Evolutionary conservation across 1,140 invertebrate genomes (phyloP).

Genomic region (Ditylenchus dipsaci): DNA sequence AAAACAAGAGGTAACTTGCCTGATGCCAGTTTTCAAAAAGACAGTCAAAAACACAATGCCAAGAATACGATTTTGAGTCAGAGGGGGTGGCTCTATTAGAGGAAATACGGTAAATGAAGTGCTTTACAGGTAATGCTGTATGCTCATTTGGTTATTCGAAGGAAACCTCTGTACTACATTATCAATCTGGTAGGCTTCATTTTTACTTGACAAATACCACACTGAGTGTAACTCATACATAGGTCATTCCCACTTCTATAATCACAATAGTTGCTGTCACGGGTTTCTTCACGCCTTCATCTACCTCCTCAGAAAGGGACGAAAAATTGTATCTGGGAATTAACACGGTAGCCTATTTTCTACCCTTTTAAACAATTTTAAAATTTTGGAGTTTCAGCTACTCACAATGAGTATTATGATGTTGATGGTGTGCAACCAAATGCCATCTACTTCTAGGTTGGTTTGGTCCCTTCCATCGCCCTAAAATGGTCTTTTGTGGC

Average conservation of each 20-base stretch:
- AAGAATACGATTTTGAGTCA: too few species aligned
- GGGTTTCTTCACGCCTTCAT: slow-evolving; percentile 57
- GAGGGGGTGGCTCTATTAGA: too few species aligned
- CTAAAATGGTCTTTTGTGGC: too few species aligned
- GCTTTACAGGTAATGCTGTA: slow-evolving; percentile 41
- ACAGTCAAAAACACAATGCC: too few species aligned
- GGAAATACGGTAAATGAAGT: too few species aligned
- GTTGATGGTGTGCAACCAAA: slow-evolving; percentile 55
- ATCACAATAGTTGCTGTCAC: slow-evolving; percentile 53
- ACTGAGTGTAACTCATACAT: too few species aligned
- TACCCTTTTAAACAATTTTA: slow-evolving; percentile 8
- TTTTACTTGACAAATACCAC: too few species aligned
- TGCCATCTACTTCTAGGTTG: slow-evolving; percentile 50
- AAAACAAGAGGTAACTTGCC: too few species aligned
- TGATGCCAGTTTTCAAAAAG: too few species aligned
- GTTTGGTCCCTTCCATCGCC: neutral
- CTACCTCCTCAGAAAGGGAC: slow-evolving; percentile 50
- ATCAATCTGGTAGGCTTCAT: slow-evolving; percentile 48
- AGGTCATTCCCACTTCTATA: slow-evolving; percentile 54
- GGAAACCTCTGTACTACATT: slow-evolving; percentile 57
- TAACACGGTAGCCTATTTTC: slow-evolving; percentile 32
- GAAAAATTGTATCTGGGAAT: slow-evolving; percentile 57
- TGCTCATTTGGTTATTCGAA: slow-evolving; percentile 53
- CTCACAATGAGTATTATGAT: slow-evolving; percentile 56
- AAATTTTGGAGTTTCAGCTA: slow-evolving; percentile 17